Evolutionary conservation across 2,888 invertebrate genomes (phyloP), one percentile per base, ranked within the genome.

Genomic region (Hemithea aestivaria): DNA sequence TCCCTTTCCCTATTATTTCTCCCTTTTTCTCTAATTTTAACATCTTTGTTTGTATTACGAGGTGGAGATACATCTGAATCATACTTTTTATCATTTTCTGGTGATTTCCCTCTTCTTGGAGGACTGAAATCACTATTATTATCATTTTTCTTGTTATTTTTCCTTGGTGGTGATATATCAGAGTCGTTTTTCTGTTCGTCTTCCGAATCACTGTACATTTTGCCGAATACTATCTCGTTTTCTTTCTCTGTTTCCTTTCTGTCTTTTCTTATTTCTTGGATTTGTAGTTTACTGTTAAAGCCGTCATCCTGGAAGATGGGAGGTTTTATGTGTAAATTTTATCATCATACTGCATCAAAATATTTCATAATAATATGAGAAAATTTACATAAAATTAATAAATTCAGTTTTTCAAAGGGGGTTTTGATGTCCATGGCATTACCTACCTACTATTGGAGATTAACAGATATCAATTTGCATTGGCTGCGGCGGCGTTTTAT

Each of bases 141-240:
- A 6, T 59, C 33, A 12, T 58, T 53, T 22, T 55, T 53, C 22
- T 49, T 60, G 2, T 36, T 7, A 35, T 35, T 48, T 48, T 59
- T 34, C 33, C 56, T 43, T 10, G 50, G 50, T 6, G 53, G 53
- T 10, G 69, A 69, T 10, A 34, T 24, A 43, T 76, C 73, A 0
- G 76, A 74, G 34, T 74, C 72, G 36, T 74, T 63, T 22, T 73
- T 68, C 11, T 45, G 42, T 24, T 87, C 85, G 52, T 85, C 84
- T 54, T 87, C 85, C 0, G 84, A 80, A 35, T 87, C 85, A 46
- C 85, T 87, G 59, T 81, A 87, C 85, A 87, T 85, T 74, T 87
- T 85, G 0, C 85, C 85, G 45, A 84, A 87, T 7, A 82, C 62
- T 1, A 83, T 27, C 61, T 81, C 80, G 62, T 83, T 85, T 27